Evolutionary conservation across 2,888 invertebrate species (phyloP).

Genomic region (Drosophila rellima): DNA sequence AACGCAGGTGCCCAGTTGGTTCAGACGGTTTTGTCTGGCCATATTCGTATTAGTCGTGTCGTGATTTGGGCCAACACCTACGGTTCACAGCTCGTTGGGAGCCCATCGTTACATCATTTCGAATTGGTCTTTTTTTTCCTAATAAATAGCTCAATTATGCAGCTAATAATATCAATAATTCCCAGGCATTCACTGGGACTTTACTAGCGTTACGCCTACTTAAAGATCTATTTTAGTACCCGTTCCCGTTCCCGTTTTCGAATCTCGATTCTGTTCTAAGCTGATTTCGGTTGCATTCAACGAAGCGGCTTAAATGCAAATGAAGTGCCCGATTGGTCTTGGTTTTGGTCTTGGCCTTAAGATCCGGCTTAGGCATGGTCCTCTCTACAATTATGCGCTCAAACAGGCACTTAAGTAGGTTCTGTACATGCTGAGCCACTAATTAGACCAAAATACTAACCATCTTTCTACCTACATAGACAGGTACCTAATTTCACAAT

Average conservation of each 20-base stretch:
- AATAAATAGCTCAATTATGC: slow-evolving; percentile 75
- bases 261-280: slow-evolving; percentile 43
- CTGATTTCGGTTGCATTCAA: slow-evolving; percentile 51
- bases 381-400: slow-evolving; percentile 57
- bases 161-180: slow-evolving; percentile 72
- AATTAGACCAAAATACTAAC: slow-evolving; percentile 55
- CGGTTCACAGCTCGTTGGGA: slow-evolving; percentile 76
- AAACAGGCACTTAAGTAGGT: slow-evolving; percentile 50
- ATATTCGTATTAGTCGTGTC: slow-evolving; percentile 35
- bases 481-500: slow-evolving; percentile 31
- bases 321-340: slow-evolving; percentile 73
- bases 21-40: slow-evolving; percentile 33
- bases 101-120: slow-evolving; percentile 63
- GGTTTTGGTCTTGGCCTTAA: slow-evolving; percentile 60
- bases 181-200: slow-evolving; percentile 25
- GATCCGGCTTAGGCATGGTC: slow-evolving; percentile 33
- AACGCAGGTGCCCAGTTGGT: slow-evolving; percentile 54
- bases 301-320: slow-evolving; percentile 68
- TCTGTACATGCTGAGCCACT: slow-evolving; percentile 43
- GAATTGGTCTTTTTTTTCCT: slow-evolving; percentile 26
- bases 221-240: slow-evolving; percentile 10
- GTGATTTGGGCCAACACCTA: slow-evolving; percentile 72
- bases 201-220: slow-evolving; percentile 58
- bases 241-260: neutral
- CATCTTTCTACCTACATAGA: slow-evolving; percentile 25